These are phyloP conservation scores for Morbakka virulenta DNA, from an alignment of 30 jellyfish, hydroid and myxozoan species.

Conservation along the genomic window DNA sequence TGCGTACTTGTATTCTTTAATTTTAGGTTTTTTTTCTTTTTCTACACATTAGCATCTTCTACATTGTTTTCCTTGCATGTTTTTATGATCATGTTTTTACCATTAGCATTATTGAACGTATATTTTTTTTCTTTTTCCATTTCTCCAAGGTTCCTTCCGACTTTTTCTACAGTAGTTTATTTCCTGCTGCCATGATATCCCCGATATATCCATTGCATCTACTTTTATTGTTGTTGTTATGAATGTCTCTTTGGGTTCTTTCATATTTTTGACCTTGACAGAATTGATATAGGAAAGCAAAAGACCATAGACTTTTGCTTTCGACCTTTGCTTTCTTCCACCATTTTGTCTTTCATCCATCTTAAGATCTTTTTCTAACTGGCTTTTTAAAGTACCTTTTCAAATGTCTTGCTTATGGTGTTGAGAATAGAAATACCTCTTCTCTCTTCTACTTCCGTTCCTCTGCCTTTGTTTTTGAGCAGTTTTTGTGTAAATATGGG, in stretches of 20 bases:
- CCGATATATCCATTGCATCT: slow-evolving; percentile 21
- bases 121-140: slow-evolving; percentile 2
- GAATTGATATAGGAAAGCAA: too few species aligned
- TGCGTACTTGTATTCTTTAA: slow-evolving; percentile 24
- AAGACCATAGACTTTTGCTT: too few species aligned
- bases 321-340: too few species aligned
- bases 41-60: slow-evolving; percentile 7
- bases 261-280: slow-evolving; percentile 11
- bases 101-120: slow-evolving; percentile 26
- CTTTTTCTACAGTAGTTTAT: slow-evolving; percentile 12
- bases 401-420: too few species aligned
- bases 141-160: slow-evolving; percentile 17
- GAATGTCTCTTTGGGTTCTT: not conserved
- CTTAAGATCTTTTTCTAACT: too few species aligned
- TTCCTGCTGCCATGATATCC: slow-evolving; percentile 41
- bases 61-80: slow-evolving; percentile 30
- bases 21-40: slow-evolving; percentile 10
- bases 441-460: too few species aligned
- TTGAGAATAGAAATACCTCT: too few species aligned
- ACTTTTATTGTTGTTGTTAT: slow-evolving; percentile 15
- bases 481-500: too few species aligned
- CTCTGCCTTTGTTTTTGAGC: too few species aligned
- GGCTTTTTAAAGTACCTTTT: too few species aligned
- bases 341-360: too few species aligned
- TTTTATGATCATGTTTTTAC: slow-evolving; percentile 34